Evolutionary conservation across 2,113 vertebrate genomes (phyloP).

Genomic region (Notarius quadriscutis): DNA sequence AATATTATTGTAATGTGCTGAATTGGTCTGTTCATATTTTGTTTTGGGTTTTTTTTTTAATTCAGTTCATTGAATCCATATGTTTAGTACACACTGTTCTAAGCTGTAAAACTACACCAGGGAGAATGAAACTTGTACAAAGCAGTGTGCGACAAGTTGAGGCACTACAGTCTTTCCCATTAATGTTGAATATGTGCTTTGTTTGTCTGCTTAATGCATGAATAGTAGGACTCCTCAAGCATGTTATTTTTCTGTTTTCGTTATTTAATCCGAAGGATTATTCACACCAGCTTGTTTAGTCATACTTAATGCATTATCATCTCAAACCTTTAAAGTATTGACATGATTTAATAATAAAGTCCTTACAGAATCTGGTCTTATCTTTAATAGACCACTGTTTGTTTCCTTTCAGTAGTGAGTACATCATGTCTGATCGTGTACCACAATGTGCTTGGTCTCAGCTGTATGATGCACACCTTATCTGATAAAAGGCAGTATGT

Average conservation of each 20-base stretch:
- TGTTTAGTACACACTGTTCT: conserved; percentile 37
- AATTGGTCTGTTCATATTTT: conserved; percentile 6
- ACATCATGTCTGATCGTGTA: neutral
- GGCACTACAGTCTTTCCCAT: conserved; percentile 24
- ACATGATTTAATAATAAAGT: neutral
- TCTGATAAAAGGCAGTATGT: conserved; percentile 15
- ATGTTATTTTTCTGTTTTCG: conserved; percentile 9
- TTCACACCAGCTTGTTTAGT: neutral
- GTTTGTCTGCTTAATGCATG: conserved; percentile 17
- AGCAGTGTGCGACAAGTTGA: conserved; percentile 8
- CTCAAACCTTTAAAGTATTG: conserved; percentile 24
- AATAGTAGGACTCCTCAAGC: neutral
- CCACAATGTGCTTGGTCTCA: conserved; percentile 14
- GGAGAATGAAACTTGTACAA: neutral
- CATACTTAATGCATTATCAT: conserved; percentile 11
- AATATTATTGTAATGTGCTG: neutral
- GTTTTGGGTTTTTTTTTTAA: neutral
- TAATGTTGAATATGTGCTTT: conserved; percentile 33
- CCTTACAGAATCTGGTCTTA: neutral
- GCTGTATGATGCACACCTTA: neutral
- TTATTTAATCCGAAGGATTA: neutral
- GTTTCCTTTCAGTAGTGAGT: neutral
- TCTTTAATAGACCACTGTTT: neutral
- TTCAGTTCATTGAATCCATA: conserved; percentile 37
- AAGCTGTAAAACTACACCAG: neutral